These are phyloP conservation scores for Protobothrops mucrosquamatus DNA, from an alignment of 2,113 vertebrate genomes.

Conservation along the genomic window DNA sequence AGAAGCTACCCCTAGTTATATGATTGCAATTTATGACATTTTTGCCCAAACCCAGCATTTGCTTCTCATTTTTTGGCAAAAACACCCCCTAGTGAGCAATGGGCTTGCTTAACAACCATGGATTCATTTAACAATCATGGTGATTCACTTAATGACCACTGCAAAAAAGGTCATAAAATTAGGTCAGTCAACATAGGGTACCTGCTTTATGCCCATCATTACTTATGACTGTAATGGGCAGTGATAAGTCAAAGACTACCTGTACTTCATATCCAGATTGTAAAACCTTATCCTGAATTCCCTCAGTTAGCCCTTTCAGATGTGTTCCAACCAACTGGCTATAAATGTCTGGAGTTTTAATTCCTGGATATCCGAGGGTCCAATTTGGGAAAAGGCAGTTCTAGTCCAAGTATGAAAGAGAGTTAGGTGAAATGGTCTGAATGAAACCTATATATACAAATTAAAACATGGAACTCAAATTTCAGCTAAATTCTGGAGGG, in stretches of 20 bases:
- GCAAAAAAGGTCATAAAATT: not conserved
- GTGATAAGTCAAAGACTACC: not conserved
- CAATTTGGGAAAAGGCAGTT: not conserved
- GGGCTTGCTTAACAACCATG: not conserved
- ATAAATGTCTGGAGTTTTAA: not conserved
- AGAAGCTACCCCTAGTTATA: not conserved
- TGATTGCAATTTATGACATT: not conserved
- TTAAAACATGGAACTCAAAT: not conserved
- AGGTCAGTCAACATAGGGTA: not conserved
- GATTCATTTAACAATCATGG: not conserved
- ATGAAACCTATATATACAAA: not conserved
- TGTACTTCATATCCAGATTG: not conserved
- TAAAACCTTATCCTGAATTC: not conserved
- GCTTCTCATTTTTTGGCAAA: not conserved
- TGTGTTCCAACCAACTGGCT: not conserved
- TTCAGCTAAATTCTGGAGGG: not conserved
- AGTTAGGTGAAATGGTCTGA: not conserved
- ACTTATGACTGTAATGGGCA: not conserved
- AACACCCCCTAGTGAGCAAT: not conserved
- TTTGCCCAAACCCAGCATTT: not conserved
- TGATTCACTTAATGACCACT: not conserved
- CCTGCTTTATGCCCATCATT: not conserved
- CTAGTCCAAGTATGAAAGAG: not conserved
- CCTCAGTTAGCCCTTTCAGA: not conserved
- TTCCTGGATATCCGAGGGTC: not conserved